A percentile compares a stretch with the other conserved stretches of the same genome.
Evolutionary conservation across 2,797 vertebrate genomes (phyloP).

Genomic region (Hemibagrus guttatus): DNA sequence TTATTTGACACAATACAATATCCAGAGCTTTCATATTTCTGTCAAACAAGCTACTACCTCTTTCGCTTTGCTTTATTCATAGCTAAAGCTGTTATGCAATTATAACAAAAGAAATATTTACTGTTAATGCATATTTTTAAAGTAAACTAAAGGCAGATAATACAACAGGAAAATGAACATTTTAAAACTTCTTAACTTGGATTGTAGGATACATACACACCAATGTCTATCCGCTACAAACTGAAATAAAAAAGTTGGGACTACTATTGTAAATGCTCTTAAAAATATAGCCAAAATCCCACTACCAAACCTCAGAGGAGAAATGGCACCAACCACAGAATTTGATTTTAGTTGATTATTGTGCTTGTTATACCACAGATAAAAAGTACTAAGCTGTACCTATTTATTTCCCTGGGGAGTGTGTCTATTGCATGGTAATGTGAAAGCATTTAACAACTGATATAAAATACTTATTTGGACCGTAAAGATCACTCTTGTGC

Average conservation of each 20-base stretch:
- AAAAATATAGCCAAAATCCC: slow-evolving; percentile 29
- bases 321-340: slow-evolving; percentile 47
- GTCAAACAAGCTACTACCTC: neutral
- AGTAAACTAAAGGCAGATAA: slow-evolving; percentile 6
- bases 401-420: neutral
- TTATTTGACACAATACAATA: slow-evolving; percentile 19
- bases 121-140: slow-evolving; percentile 4
- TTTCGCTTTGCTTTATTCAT: neutral
- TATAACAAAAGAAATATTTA: slow-evolving; percentile 31
- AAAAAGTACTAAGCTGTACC: neutral
- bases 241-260: neutral
- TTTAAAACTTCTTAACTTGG: slow-evolving; percentile 9
- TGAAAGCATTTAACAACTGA: neutral
- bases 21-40: slow-evolving; percentile 1
- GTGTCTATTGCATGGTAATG: neutral
- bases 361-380: neutral
- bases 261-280: neutral
- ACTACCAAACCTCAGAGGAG: slow-evolving; percentile 45
- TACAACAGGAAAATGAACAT: slow-evolving; percentile 10
- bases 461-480: neutral
- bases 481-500: neutral
- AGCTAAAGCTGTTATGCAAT: neutral
- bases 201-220: neutral
- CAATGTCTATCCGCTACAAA: neutral
- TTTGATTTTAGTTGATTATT: neutral